Evolutionary conservation across 2,888 invertebrate species (phyloP), one percentile per base, ranked within the genome.

Genomic region (Laspeyria flexula): DNA sequence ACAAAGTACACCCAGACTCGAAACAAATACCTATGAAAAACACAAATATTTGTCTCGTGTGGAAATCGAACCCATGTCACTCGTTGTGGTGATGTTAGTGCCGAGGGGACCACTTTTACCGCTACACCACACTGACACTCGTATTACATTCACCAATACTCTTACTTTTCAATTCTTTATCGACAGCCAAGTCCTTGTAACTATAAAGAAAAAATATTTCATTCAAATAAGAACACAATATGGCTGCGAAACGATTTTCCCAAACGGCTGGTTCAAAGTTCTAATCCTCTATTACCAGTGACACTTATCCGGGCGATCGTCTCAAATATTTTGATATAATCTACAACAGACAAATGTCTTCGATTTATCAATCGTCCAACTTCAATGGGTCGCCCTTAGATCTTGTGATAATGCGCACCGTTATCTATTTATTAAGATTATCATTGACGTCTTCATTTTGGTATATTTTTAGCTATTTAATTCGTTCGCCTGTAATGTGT

Each of bases 241-340:
- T 31, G 37, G 50, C 45, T 63, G 67, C 60, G 29, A 55, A 56
- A 42, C 71, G 70, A 61, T 73, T 74, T 60, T 62, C 76, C 5
- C 18, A 43, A 63, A 75, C 67, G 73, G 73, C 55, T 69, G 73
- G 40, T 41, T 37, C 37, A 29, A 35, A 60, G 48, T 63, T 73
- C 82, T 83, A 86, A 85, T 80, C 83, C 81, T 74, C 83, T 79
- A 85, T 86, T 83, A 87, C 84, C 65, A 70, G 64, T 83, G 90
- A 90, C 90, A 85, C 80, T 90, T 88, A 90, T 89, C 88, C 87
- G 74, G 60, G 46, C 71, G 80, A 82, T 82, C 79, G 75, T 81
- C 82, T 86, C 82, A 88, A 91, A 92, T 90, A 91, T 92, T 91
- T 88, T 90, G 91, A 92, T 91, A 88, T 85, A 86, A 91, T 90